These are phyloP conservation scores for Mycalesis mineus DNA, from an alignment of 2,888 invertebrate genomes.

Conservation along the genomic window DNA sequence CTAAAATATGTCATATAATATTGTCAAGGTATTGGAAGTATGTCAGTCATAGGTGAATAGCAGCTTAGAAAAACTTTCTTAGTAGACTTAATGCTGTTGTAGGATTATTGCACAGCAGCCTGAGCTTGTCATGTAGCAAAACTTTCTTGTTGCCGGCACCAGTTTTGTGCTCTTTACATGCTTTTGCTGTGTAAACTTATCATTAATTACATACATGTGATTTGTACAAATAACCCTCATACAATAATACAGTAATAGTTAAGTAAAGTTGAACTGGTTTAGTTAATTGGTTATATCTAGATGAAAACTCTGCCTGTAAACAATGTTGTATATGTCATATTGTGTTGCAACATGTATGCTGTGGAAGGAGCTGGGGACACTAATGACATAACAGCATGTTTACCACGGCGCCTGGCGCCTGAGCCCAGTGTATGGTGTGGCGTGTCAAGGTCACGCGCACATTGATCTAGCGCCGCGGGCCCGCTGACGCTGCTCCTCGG, in stretches of 20 bases:
- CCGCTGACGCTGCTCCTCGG: constrained; percentile 11
- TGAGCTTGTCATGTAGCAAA: too few species aligned
- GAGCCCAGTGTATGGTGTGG: not conserved
- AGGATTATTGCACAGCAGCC: too few species aligned
- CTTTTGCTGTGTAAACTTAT: too few species aligned
- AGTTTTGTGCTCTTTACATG: too few species aligned
- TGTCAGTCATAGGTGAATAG: too few species aligned
- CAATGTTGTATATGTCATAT: not conserved
- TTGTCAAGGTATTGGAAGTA: too few species aligned
- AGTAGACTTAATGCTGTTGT: too few species aligned
- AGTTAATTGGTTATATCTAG: not conserved
- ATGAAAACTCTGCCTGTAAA: not conserved
- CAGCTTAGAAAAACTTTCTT: too few species aligned
- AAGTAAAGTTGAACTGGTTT: not conserved
- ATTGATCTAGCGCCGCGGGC: constrained; percentile 16
- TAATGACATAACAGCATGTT: constrained; percentile 13
- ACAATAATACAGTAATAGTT: not conserved
- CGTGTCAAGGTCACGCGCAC: constrained; percentile 22
- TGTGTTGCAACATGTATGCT: not conserved
- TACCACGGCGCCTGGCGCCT: constrained; percentile 6
- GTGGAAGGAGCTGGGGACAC: not conserved
- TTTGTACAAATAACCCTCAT: too few species aligned
- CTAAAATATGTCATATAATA: too few species aligned
- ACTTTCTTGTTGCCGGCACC: too few species aligned
- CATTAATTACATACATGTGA: too few species aligned